Evolutionary conservation across 2,113 vertebrate species (phyloP).

Genomic region (Corydoras sp.): DNA sequence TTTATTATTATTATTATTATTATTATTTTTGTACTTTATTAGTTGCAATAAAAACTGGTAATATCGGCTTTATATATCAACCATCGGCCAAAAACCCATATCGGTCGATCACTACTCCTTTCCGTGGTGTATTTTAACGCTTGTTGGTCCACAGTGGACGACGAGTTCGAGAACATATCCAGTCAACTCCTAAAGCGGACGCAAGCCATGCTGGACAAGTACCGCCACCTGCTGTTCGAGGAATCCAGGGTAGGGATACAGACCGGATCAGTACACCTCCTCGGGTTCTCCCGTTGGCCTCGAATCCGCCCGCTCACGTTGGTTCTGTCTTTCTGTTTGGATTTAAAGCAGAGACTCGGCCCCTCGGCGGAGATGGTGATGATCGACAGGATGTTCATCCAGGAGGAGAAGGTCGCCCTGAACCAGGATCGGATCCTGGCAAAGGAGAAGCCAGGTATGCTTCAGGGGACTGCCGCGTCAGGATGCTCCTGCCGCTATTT

Average conservation of each 20-base stretch:
- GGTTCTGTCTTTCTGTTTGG: neutral
- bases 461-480: no score
- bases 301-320: neutral
- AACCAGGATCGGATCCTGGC: conserved; percentile 81
- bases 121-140: neutral
- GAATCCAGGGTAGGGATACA: conserved; percentile 79
- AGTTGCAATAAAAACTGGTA: no score
- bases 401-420: conserved; percentile 85
- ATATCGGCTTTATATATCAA: no score
- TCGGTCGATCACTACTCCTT: neutral
- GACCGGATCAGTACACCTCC: neutral
- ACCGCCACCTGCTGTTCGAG: conserved; percentile 82
- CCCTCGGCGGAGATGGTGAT: conserved; percentile 96
- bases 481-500: no score
- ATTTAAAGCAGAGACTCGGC: conserved; percentile 74
- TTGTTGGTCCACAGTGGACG: conserved; percentile 69
- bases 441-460: conserved; percentile 83
- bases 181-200: conserved; percentile 81
- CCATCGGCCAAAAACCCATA: no score
- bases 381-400: conserved; percentile 95
- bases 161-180: conserved; percentile 87
- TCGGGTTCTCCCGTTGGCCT: conserved; percentile 3
- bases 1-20: no score
- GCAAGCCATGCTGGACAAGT: conserved; percentile 93
- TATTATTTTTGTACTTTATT: no score